Conservation (phyloP, 2,113 vertebrate genomes). For the Cinclus cinclus region DNA sequence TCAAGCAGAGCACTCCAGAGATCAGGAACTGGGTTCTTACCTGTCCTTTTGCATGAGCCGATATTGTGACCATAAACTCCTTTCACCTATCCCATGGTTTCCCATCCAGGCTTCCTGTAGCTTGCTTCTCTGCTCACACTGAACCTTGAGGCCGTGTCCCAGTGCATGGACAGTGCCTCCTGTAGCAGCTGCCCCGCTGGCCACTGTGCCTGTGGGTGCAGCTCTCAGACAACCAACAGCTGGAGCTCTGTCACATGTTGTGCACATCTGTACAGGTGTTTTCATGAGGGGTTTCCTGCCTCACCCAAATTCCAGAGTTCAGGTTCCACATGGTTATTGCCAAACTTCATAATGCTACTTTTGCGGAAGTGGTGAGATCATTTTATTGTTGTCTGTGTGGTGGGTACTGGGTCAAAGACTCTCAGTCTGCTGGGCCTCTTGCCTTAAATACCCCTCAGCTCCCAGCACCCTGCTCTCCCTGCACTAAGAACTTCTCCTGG, state of each 20-base stretch:
- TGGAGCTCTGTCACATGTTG: fast-evolving
- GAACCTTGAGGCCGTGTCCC: neutral
- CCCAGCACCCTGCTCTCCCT: neutral
- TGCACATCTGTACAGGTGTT: fast-evolving
- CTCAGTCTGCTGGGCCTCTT: neutral
- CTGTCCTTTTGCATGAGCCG: fast-evolving
- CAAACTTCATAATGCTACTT: neutral
- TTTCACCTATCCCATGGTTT: neutral
- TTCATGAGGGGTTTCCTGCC: neutral
- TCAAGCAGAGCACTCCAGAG: neutral
- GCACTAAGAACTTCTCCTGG: neutral
- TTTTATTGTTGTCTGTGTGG: neutral
- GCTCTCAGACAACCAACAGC: neutral
- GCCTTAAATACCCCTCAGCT: slow-evolving; percentile 25
- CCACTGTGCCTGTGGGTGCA: neutral
- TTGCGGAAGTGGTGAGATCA: neutral
- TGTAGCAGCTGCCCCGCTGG: neutral
- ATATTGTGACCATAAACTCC: neutral
- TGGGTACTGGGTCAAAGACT: neutral
- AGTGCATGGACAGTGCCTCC: neutral
- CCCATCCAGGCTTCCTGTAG: neutral
- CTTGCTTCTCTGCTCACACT: neutral
- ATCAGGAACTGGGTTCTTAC: neutral
- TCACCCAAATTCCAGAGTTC: neutral
- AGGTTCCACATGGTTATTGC: neutral